phyloP scores from a whole-genome alignment of 2,797 vertebrate species.

The Danio albolineatus region DNA sequence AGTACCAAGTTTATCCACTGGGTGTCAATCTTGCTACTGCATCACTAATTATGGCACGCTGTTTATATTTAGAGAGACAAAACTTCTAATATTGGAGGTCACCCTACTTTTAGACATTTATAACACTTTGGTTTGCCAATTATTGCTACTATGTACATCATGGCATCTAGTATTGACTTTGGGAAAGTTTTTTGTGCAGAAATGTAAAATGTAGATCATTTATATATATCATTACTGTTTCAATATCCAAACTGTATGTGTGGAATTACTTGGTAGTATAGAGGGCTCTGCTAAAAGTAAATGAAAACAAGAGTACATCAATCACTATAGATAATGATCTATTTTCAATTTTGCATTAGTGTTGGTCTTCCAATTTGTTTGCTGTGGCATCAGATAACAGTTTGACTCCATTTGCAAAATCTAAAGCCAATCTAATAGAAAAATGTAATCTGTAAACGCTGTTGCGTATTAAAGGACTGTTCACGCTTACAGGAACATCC shows the following conservation, averaged over 20 bases:
- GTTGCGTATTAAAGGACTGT: background rate
- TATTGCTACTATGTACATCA: too few species aligned
- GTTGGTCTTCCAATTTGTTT: background rate
- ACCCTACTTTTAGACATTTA: too few species aligned
- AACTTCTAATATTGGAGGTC: too few species aligned
- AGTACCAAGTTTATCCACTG: too few species aligned
- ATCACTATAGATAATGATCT: background rate
- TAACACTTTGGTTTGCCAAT: too few species aligned
- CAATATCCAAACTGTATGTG: background rate
- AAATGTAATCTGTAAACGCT: background rate
- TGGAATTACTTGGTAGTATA: background rate
- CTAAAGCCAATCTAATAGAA: constrained; percentile 3
- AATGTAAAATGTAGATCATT: background rate
- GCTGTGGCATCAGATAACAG: background rate
- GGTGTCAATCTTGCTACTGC: too few species aligned
- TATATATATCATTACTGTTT: background rate
- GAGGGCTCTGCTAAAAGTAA: background rate
- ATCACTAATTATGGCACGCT: too few species aligned
- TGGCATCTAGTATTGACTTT: background rate
- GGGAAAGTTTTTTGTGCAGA: background rate
- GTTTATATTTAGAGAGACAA: too few species aligned
- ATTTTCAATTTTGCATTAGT: background rate
- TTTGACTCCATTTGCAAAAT: constrained; percentile 6
- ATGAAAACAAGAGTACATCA: constrained; percentile 12
- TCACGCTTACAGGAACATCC: background rate